A percentile compares a stretch with the other conserved stretches of the same genome.
phyloP scores from a whole-genome alignment of 2,797 vertebrate species.

The Coilia nasus region DNA sequence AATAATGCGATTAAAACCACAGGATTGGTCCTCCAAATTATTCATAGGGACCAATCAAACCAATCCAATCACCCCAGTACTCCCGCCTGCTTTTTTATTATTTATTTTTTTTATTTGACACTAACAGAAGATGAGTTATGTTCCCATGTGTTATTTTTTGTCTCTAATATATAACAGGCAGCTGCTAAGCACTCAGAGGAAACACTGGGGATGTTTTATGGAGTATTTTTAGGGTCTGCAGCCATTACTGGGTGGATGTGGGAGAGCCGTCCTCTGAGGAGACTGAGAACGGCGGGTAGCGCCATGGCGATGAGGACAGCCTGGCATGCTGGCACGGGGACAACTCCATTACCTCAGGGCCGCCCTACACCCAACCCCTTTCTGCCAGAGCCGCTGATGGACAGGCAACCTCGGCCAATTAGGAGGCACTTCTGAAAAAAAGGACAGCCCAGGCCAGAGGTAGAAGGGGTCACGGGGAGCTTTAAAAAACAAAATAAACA shows the following conservation, averaged over 20 bases:
- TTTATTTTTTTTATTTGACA: constrained; percentile 18
- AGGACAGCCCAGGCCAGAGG: neutral
- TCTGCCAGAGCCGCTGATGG: neutral
- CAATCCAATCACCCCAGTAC: neutral
- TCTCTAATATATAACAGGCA: neutral
- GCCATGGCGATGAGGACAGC: neutral
- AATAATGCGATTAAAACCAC: neutral
- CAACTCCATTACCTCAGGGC: neutral
- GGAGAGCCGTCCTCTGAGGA: constrained; percentile 31
- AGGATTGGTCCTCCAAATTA: neutral
- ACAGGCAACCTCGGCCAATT: neutral
- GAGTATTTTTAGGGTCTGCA: constrained; percentile 53
- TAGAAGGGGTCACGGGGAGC: neutral
- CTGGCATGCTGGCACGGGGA: neutral
- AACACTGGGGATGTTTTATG: constrained; percentile 40
- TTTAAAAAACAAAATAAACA: too few relatives aligned
- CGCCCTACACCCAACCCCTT: too few relatives aligned
- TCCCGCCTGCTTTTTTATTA: neutral
- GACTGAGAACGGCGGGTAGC: neutral
- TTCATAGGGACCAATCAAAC: neutral
- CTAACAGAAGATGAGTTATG: constrained; percentile 2
- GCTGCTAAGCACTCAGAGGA: constrained; percentile 17
- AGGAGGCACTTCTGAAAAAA: neutral
- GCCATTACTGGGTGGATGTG: constrained; percentile 31
- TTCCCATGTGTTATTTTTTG: constrained; percentile 20